Evolutionary conservation across 2,113 vertebrate species (phyloP).

Genomic region (Saiga tatarica): DNA sequence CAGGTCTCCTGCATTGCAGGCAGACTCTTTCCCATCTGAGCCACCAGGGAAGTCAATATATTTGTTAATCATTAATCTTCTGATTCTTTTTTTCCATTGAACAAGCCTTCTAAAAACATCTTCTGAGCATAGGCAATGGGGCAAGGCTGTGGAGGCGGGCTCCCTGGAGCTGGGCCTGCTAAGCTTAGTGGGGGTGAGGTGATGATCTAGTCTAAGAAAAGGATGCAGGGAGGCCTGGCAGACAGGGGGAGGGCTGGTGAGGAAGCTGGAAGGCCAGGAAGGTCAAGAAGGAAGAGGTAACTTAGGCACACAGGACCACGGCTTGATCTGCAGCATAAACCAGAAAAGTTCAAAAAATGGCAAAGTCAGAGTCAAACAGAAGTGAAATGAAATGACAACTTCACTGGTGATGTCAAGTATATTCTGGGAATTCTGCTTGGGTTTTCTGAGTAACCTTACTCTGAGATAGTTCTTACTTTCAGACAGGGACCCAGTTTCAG

Average conservation of each 20-base stretch:
- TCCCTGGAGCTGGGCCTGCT: not conserved
- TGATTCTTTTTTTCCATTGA: not conserved
- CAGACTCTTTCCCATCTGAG: not conserved
- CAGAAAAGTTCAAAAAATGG: not conserved
- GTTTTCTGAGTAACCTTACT: no score
- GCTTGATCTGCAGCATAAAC: not conserved
- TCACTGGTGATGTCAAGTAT: not conserved
- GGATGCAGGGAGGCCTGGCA: not conserved
- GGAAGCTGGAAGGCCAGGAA: not conserved
- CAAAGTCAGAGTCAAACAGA: not conserved
- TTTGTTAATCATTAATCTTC: not conserved
- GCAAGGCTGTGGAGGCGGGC: not conserved
- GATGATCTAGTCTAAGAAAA: not conserved
- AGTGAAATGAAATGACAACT: not conserved
- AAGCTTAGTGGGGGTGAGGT: not conserved
- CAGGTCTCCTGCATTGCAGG: not conserved
- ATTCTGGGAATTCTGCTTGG: not conserved
- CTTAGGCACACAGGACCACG: not conserved
- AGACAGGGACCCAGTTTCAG: not conserved
- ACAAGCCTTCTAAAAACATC: not conserved
- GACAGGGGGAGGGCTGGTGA: not conserved
- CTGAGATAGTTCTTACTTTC: no score
- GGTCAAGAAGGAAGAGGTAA: not conserved
- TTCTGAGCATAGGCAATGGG: not conserved
- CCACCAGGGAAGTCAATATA: not conserved